phyloP scores from a whole-genome alignment of 2,888 invertebrate species.

The Phengaris alcon region DNA sequence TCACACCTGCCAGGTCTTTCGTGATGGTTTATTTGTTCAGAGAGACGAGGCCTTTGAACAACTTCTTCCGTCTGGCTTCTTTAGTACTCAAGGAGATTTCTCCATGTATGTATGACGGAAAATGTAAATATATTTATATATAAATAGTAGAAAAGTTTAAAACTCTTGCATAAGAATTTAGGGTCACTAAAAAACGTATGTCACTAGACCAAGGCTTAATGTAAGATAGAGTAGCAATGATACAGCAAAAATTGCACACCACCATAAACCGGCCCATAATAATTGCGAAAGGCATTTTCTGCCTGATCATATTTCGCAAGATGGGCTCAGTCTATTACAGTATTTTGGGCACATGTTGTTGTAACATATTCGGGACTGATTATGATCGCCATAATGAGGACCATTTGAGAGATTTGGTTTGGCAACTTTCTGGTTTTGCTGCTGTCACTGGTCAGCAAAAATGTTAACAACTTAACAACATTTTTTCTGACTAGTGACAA shows the following conservation, averaged over 20 bases:
- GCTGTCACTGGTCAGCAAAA: not conserved
- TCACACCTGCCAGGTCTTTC: no score
- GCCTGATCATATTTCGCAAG: constrained; percentile 11
- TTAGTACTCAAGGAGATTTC: no score
- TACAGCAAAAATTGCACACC: not conserved
- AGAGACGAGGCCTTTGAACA: no score
- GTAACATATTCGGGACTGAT: not conserved
- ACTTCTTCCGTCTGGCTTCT: no score
- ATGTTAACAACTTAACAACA: not conserved
- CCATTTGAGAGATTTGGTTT: not conserved
- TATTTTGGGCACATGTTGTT: not conserved
- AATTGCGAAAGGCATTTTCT: constrained; percentile 9
- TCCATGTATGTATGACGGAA: no score
- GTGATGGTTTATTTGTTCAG: no score
- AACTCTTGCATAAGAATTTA: not conserved
- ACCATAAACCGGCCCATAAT: constrained; percentile 10
- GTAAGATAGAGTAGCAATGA: not conserved
- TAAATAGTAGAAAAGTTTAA: no score
- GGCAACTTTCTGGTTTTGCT: not conserved
- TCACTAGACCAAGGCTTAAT: not conserved
- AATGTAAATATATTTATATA: no score
- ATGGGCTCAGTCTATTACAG: not conserved
- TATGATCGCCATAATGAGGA: not conserved
- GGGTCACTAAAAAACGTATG: not conserved
- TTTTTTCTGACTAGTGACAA: no score